These are phyloP conservation scores for Pyrochroa serraticornis DNA, from an alignment of 2,888 invertebrate genomes.

Conservation along the genomic window DNA sequence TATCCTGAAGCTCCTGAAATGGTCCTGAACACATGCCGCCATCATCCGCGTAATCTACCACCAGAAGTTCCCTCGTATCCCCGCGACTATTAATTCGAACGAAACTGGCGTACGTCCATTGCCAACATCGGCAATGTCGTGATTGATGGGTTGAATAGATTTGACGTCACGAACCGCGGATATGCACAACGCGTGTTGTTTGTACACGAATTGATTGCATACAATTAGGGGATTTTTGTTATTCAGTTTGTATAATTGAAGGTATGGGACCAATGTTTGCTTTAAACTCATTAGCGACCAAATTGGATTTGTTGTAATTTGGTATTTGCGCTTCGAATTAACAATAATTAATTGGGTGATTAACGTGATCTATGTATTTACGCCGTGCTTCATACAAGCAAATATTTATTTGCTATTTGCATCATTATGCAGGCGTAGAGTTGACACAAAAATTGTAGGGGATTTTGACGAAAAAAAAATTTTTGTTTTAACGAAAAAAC, in stretches of 20 bases:
- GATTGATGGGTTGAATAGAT: slow-evolving; percentile 35
- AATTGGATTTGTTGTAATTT: slow-evolving; percentile 56
- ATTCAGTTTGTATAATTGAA: slow-evolving; percentile 43
- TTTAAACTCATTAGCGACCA: slow-evolving; percentile 55
- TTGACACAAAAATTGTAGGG: slow-evolving; percentile 3
- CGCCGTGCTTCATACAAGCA: slow-evolving; percentile 36
- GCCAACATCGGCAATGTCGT: not conserved
- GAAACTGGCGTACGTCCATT: not conserved
- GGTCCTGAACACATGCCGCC: slow-evolving; percentile 51
- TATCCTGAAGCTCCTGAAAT: slow-evolving; percentile 52
- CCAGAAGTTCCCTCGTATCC: not conserved
- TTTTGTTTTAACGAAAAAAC: too few relatives aligned
- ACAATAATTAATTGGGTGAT: slow-evolving; percentile 58
- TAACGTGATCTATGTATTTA: slow-evolving; percentile 54
- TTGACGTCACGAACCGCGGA: slow-evolving; percentile 40
- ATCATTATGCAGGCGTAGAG: slow-evolving; percentile 38
- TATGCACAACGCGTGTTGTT: slow-evolving; percentile 38
- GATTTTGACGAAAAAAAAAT: too few relatives aligned
- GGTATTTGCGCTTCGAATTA: slow-evolving; percentile 57
- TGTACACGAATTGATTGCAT: slow-evolving; percentile 48
- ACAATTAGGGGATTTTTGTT: slow-evolving; percentile 51
- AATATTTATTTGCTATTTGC: slow-evolving; percentile 40
- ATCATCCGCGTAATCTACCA: slow-evolving; percentile 4
- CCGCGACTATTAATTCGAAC: not conserved
- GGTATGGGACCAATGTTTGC: slow-evolving; percentile 50